phyloP scores from a whole-genome alignment of 1,140 invertebrate genomes.

The Dinoponera quadriceps region DNA sequence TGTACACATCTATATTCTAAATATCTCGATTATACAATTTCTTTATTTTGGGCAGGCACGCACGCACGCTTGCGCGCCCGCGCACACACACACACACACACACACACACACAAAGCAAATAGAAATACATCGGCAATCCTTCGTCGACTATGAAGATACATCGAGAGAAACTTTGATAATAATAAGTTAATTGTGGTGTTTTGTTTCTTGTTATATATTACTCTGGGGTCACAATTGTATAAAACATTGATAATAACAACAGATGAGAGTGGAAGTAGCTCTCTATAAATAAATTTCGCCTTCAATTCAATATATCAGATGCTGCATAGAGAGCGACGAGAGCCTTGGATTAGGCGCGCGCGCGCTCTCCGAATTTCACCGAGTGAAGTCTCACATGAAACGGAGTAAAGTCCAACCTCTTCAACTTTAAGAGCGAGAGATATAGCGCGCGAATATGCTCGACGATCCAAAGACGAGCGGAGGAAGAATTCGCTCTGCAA shows the following conservation, averaged over 20 bases:
- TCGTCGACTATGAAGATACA: no score
- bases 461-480: no score
- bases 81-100: neutral
- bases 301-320: neutral
- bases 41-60: neutral
- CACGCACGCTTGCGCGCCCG: no score
- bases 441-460: no score
- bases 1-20: constrained; percentile 40
- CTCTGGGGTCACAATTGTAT: neutral
- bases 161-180: no score
- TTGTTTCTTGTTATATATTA: neutral
- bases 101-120: neutral
- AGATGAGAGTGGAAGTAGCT: neutral
- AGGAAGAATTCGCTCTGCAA: no score
- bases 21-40: constrained; percentile 45
- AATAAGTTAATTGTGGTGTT: no score
- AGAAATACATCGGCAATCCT: neutral
- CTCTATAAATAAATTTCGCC: neutral
- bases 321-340: neutral
- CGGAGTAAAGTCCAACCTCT: no score
- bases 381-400: no score
- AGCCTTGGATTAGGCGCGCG: no score
- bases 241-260: neutral
- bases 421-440: no score
- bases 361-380: no score